A percentile compares a stretch with the other conserved stretches of the same genome.
Conservation (phyloP, 2,797 vertebrate species). For the Danio albolineatus region DNA sequence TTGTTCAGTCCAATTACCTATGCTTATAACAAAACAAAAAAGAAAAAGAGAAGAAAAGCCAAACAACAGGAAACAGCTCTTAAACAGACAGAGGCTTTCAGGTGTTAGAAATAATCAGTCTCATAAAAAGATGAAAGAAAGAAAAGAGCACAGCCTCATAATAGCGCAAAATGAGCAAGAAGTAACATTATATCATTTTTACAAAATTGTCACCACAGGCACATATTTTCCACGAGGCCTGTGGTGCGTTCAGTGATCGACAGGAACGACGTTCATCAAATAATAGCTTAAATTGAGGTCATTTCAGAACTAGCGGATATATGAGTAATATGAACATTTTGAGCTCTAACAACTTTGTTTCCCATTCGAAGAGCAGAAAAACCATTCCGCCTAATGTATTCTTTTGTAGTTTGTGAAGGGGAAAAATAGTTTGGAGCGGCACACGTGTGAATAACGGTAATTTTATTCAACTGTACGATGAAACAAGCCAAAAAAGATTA, state of each 20-base stretch:
- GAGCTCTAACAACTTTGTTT: not conserved
- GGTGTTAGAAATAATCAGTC: no score
- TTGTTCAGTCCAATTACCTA: no score
- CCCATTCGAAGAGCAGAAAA: not conserved
- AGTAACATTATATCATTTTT: not conserved
- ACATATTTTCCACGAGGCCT: not conserved
- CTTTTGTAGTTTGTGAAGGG: not conserved
- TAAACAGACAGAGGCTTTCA: no score
- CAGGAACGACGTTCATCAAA: not conserved
- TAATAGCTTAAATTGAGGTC: not conserved
- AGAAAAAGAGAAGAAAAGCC: no score
- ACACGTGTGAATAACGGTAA: not conserved
- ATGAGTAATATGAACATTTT: not conserved
- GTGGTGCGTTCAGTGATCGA: not conserved
- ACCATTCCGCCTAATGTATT: not conserved
- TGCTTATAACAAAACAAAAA: no score
- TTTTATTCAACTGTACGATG: not conserved
- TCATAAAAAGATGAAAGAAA: no score
- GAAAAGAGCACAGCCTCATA: no score
- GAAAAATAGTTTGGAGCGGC: not conserved
- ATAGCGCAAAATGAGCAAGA: no score
- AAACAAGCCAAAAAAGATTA: not conserved
- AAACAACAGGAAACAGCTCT: no score
- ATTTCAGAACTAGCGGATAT: not conserved
- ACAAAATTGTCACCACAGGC: not conserved